A percentile compares a stretch with the other conserved stretches of the same genome.
Evolutionary conservation across 2,113 vertebrate genomes (phyloP).

Genomic region (Nibea coibor): DNA sequence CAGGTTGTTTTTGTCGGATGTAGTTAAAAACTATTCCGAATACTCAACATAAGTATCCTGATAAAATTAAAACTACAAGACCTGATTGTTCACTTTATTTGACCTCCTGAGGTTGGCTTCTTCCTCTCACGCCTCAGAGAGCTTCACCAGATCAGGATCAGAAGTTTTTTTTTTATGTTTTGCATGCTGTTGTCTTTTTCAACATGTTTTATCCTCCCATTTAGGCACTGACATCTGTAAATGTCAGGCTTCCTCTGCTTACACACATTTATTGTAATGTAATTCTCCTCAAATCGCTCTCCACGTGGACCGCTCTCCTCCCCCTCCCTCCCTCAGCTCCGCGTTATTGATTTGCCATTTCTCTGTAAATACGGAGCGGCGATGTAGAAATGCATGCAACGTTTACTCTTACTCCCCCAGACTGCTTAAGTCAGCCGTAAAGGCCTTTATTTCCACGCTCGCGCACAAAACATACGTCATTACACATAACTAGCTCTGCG

Average conservation of each 20-base stretch:
- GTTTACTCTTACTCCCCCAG: slow-evolving; percentile 9
- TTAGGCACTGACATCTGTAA: slow-evolving; percentile 3
- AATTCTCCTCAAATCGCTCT: slow-evolving; percentile 19
- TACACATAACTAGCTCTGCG: slow-evolving; percentile 7
- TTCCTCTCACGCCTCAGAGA: background rate
- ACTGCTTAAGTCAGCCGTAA: slow-evolving; percentile 24
- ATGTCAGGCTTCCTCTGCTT: slow-evolving; percentile 14
- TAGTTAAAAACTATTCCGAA: background rate
- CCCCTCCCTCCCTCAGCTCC: slow-evolving; percentile 18
- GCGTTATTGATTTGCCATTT: slow-evolving; percentile 49
- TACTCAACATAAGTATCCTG: too few species aligned
- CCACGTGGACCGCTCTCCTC: background rate
- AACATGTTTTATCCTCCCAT: slow-evolving; percentile 5
- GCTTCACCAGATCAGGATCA: slow-evolving; percentile 1
- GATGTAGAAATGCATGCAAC: slow-evolving; percentile 22
- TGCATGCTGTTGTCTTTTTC: background rate
- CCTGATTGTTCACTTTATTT: background rate
- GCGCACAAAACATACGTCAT: slow-evolving; percentile 19
- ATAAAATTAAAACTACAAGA: background rate
- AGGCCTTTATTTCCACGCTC: slow-evolving; percentile 26
- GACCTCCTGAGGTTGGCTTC: background rate
- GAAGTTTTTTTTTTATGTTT: background rate
- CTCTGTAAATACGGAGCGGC: slow-evolving; percentile 45
- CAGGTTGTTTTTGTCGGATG: background rate
- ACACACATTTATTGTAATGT: background rate